phyloP scores from a whole-genome alignment of 2,797 vertebrate genomes.

The Hydrocynus forskahlii region DNA sequence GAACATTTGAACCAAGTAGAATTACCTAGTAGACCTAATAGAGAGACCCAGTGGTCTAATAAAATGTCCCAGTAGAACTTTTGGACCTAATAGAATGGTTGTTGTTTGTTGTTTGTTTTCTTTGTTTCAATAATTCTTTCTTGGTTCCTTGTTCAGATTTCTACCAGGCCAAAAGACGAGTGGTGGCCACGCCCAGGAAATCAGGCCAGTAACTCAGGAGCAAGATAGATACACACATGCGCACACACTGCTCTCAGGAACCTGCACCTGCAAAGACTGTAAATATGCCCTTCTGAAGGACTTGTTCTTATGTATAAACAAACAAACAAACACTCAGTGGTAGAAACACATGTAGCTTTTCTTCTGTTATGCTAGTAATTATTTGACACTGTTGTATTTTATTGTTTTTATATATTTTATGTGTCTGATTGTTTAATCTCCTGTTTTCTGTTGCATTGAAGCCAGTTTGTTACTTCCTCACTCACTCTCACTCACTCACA shows the following conservation, averaged over 20 bases:
- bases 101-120: not conserved
- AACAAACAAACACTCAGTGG: not conserved
- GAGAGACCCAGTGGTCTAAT: not conserved
- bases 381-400: not conserved
- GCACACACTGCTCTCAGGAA: slow-evolving; percentile 62
- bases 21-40: not conserved
- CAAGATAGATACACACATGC: slow-evolving; percentile 21
- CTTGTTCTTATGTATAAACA: slow-evolving; percentile 20
- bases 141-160: slow-evolving; percentile 81
- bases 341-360: slow-evolving; percentile 1
- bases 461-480: not conserved
- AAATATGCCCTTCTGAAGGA: slow-evolving; percentile 29
- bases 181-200: slow-evolving; percentile 72
- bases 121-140: slow-evolving; percentile 6
- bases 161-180: slow-evolving; percentile 86
- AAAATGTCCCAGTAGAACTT: not conserved
- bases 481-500: too few relatives aligned
- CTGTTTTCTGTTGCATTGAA: not conserved
- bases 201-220: slow-evolving; percentile 76
- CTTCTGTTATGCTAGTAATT: not conserved
- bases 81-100: not conserved
- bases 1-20: not conserved
- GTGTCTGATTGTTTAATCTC: not conserved
- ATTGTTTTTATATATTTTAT: not conserved
- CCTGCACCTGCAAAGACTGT: slow-evolving; percentile 48